Evolutionary conservation across 2,888 invertebrate species (phyloP).

Genomic region (Scaeva pyrastri): DNA sequence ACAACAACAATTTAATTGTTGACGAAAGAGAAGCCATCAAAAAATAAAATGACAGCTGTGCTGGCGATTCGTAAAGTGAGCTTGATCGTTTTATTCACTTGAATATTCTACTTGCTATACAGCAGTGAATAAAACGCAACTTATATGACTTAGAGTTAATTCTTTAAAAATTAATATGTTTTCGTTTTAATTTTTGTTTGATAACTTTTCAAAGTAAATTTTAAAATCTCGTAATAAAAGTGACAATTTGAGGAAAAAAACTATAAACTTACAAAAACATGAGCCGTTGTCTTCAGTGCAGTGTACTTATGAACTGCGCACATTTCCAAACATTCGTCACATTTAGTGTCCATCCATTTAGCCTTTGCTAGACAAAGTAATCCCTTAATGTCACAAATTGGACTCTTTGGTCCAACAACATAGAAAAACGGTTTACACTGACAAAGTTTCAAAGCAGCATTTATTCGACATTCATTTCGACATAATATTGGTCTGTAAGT

Average conservation of each 20-base stretch:
- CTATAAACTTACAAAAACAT: constrained; percentile 77
- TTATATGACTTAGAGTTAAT: too few relatives aligned
- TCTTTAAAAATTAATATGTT: too few relatives aligned
- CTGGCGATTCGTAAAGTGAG: too few relatives aligned
- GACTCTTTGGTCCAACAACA: constrained; percentile 77
- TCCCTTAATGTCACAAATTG: constrained; percentile 79
- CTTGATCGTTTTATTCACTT: too few relatives aligned
- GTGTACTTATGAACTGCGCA: constrained; percentile 79
- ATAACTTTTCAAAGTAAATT: too few relatives aligned
- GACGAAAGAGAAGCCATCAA: too few relatives aligned
- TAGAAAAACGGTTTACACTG: constrained; percentile 82
- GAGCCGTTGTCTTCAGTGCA: constrained; percentile 76
- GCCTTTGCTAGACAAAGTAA: constrained; percentile 79
- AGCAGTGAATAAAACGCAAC: too few relatives aligned
- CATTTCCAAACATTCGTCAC: constrained; percentile 78
- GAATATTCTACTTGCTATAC: too few relatives aligned
- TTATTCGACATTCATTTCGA: constrained; percentile 81
- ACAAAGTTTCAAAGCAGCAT: constrained; percentile 79
- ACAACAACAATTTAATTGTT: too few relatives aligned
- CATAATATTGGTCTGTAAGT: constrained; percentile 80
- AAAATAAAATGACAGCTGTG: too few relatives aligned
- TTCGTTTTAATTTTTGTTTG: too few relatives aligned
- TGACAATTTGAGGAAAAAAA: neutral
- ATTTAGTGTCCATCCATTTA: constrained; percentile 79
- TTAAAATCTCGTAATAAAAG: too few relatives aligned